Evolutionary conservation across 2,797 vertebrate species (phyloP), one percentile per base, ranked within the genome.

Genomic region (Sebastes diploproa): DNA sequence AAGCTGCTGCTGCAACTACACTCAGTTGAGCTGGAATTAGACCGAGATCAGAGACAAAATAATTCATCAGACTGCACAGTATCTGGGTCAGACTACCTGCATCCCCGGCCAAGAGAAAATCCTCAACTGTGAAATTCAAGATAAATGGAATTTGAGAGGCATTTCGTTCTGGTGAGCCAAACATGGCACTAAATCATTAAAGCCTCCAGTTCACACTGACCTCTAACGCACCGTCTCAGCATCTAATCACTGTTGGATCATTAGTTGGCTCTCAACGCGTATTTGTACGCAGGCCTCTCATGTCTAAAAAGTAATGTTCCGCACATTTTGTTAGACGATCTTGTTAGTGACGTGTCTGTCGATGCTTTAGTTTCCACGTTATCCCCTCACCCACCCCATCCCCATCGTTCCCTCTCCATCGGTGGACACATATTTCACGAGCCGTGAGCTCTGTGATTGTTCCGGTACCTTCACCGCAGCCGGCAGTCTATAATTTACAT

Each of bases 401-500:
- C 83, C 81, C 81, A 77, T 84, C 78, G 70, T 77, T 77, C 61
- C 34, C 36, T 61, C 78, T 82, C 55, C 36, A 36, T 82, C 25
- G 0, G 67, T 72, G 76, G 69, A 73, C 75, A 66, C 77, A 74
- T 88, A 86, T 74, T 63, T 90, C 83, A 90, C 25, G 7, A 68
- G 71, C 85, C 34, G 16, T 46, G 81, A 75, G 80, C 78, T 67
- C 59, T 77, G 86, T 83, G 84, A 87, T 87, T 80, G 77, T 90
- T 85, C 69, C 60, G 18, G 70, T 83, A 69, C 81, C 83, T 87
- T 91, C 70, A 87, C 80, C 65, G 36, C 73, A 71, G 75, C 36
- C 25, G 52, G 58, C 78, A 83, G 86, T 84, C 88, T 82, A 87
- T 92, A 83, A 92, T 88, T 92, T 85, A 93, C 74, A 77, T 52